Evolutionary conservation across 2,113 vertebrate species (phyloP).

Genomic region (Ptilorrhoa leucosticta): DNA sequence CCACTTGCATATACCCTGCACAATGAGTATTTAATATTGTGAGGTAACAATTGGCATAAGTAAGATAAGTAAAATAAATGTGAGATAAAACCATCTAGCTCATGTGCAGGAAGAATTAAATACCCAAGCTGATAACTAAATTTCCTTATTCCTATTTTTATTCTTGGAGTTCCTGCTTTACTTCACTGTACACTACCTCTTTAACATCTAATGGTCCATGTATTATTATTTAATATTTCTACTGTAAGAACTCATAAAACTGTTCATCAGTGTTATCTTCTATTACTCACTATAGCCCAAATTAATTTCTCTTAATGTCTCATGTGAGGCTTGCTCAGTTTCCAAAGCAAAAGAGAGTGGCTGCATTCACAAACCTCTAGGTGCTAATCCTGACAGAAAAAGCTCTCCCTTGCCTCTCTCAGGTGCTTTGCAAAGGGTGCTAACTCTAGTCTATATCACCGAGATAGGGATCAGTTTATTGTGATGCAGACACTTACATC

Average conservation of each 20-base stretch:
- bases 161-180: background rate
- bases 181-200: background rate
- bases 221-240: background rate
- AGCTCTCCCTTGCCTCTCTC: background rate
- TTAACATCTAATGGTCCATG: background rate
- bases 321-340: background rate
- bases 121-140: background rate
- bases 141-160: background rate
- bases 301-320: background rate
- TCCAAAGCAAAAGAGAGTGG: background rate
- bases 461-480: background rate
- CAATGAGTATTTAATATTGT: background rate
- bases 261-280: background rate
- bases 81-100: background rate
- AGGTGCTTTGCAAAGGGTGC: background rate
- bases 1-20: rapidly evolving
- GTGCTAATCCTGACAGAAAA: background rate
- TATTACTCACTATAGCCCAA: background rate
- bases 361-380: background rate
- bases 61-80: background rate
- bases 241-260: background rate
- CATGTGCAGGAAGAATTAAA: background rate
- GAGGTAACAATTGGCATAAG: background rate
- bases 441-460: rapidly evolving
- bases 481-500: background rate